Base-by-base conservation (phyloP, 1,140 invertebrate genomes). In the Rhynchophorus ferrugineus region DNA sequence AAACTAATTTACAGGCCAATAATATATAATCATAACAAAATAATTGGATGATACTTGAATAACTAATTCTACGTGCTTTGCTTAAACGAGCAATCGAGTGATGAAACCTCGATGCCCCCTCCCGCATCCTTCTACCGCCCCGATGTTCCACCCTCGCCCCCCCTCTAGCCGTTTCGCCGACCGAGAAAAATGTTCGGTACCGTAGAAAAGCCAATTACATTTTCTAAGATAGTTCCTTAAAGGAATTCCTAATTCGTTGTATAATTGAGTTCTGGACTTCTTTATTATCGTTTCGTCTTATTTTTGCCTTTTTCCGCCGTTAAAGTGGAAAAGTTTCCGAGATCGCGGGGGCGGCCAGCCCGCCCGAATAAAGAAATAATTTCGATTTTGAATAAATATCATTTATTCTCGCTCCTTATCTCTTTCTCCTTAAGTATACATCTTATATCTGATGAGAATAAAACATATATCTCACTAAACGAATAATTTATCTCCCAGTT, bases 231-330 rank as follows among this genome's bases (percentile, higher is more conserved):
- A 47, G 45, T 47, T 47, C 34, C 19, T 19, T 38, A 22, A 38
- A 47, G 18, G 45, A 47, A 47, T 47, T 18, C 35, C 35, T 47
- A 47, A 47, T 47, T 47, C 45, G 20, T 47, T 47, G 45, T 47
- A 47, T 47, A 47, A 47, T 47, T 47, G 19, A 47, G 45, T 47
- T 47, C 35, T 33, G 22, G 14, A 22, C 16, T 47, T 47, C 45
- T 47, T 38, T 47, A 47, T 47, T 34, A 36, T 11, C 44, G 8
- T 20, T 13, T 17, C 38, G 6, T 47, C 22, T 47, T 21, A 20
- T 19, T 47, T 35, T 47, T 14, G 33, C 43, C 13, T 18, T 13
- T 44, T 34, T 44, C n/a, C 5, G 17, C 14, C 16, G 16, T 34
- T 34, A 34, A 44, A 44, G 13, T 14, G 6, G 24, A 34, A 44